Evolutionary conservation across 2,797 vertebrate species (phyloP), one percentile per base, ranked within the genome.

Genomic region (Vultur gryphus): DNA sequence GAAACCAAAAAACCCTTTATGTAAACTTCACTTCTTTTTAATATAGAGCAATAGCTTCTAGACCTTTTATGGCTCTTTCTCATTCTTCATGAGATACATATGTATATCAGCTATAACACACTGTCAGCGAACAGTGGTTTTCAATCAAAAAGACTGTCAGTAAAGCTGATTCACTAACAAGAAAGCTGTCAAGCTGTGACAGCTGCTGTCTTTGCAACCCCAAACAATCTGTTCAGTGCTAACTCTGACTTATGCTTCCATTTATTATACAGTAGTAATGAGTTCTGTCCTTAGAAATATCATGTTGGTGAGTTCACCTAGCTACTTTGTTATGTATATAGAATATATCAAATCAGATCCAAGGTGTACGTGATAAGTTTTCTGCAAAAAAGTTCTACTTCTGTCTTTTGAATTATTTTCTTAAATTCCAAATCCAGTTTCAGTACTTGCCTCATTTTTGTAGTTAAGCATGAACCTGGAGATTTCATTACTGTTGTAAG

Each of bases 91-190:
- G 87, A 97, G 96, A 79, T 97, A 79, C 92, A 96, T 97, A 97
- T 97, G 97, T 96, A 96, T 92, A 96, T 97, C 80, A 87, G 92
- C 96, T 95, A 97, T 96, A 96, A 95, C 95, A 90, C 96, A 39
- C 94, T 97, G 97, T 97, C 97, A 98, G 87, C 48, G 96, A 97
- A 94, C 95, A 97, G 96, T 98, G 98, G 97, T 98, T 99, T 97
- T 97, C 98, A 97, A 98, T 98, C 98, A 98, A 97, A 96, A 80
- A 97, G 93, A 58, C 97, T 98, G 98, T 98, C 98, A 97, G 97
- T 91, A 93, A 97, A 97, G 86, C 97, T 97, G 98, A 97, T 97
- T 97, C 97, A 97, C 98, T 98, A 97, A 98, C 98, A 98, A 94
- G 97, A 97, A 98, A 98, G 96, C 97, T 98, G 98, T 98, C 98